phyloP scores from a whole-genome alignment of 1,140 invertebrate genomes.

The Argopecten irradians region DNA sequence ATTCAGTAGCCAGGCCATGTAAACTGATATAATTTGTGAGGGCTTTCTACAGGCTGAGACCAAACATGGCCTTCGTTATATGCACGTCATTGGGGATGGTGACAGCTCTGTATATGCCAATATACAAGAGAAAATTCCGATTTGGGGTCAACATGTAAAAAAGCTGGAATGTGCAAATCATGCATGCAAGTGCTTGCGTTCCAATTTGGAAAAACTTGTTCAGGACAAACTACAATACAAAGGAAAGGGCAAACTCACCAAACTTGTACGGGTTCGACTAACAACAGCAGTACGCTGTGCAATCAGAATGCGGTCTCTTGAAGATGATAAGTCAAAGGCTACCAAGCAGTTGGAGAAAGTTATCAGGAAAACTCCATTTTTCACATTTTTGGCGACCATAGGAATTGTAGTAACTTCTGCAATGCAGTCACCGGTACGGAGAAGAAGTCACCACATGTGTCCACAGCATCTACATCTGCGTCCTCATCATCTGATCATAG shows the following conservation, averaged over 20 bases:
- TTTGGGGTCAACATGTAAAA: slow-evolving; percentile 65
- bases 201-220: slow-evolving; percentile 59
- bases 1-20: slow-evolving; percentile 75
- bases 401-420: slow-evolving; percentile 42
- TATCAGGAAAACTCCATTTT: slow-evolving; percentile 35
- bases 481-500: neutral
- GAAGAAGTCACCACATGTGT: neutral
- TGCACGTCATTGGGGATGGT: slow-evolving; percentile 75
- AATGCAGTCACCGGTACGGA: neutral
- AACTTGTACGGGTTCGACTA: slow-evolving; percentile 37
- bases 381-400: slow-evolving; percentile 34
- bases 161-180: slow-evolving; percentile 74
- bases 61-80: slow-evolving; percentile 74
- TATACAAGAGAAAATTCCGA: slow-evolving; percentile 65
- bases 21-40: slow-evolving; percentile 74
- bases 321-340: slow-evolving; percentile 31
- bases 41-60: slow-evolving; percentile 72
- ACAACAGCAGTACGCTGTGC: slow-evolving; percentile 55
- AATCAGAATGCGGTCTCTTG: slow-evolving; percentile 44
- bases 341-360: slow-evolving; percentile 33
- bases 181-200: slow-evolving; percentile 70
- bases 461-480: neutral
- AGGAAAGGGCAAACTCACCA: slow-evolving; percentile 42
- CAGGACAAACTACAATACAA: slow-evolving; percentile 42
- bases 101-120: slow-evolving; percentile 74